Evolutionary conservation across 2,113 vertebrate species (phyloP).

Genomic region (Alectura lathami): DNA sequence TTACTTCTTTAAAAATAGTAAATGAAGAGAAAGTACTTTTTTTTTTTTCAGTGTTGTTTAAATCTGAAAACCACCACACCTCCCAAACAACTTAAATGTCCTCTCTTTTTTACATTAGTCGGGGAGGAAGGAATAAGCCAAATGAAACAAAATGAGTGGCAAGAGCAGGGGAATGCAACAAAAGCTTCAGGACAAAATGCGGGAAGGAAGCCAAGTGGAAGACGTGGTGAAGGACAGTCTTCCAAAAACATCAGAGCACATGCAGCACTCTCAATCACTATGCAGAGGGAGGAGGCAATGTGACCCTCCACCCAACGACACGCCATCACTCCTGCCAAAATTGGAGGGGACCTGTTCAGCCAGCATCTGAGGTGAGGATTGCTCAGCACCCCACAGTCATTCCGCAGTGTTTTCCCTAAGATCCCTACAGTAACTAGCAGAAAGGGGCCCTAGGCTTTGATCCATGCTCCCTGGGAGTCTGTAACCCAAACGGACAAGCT

Average conservation of each 20-base stretch:
- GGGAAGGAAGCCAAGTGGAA: background rate
- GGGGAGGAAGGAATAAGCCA: background rate
- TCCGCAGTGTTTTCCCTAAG: background rate
- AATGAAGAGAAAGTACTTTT: slow-evolving; percentile 37
- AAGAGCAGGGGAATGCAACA: background rate
- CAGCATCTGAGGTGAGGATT: background rate
- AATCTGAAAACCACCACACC: slow-evolving; percentile 20
- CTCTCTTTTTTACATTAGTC: background rate
- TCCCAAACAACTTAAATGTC: background rate
- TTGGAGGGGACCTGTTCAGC: rapidly evolving
- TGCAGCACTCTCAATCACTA: background rate
- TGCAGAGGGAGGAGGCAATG: background rate
- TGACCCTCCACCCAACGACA: background rate
- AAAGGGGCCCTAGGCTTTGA: rapidly evolving
- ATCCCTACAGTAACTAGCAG: background rate
- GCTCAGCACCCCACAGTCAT: background rate
- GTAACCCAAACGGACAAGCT: background rate
- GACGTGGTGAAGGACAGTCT: background rate
- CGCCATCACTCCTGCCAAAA: background rate
- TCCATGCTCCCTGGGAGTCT: background rate
- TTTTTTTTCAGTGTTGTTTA: slow-evolving; percentile 39
- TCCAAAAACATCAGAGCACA: background rate
- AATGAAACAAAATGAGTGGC: background rate
- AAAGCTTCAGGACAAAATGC: rapidly evolving
- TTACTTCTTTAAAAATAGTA: slow-evolving; percentile 64